Evolutionary conservation across 2,113 vertebrate species (phyloP).

Genomic region (Aptenodytes forsteri): DNA sequence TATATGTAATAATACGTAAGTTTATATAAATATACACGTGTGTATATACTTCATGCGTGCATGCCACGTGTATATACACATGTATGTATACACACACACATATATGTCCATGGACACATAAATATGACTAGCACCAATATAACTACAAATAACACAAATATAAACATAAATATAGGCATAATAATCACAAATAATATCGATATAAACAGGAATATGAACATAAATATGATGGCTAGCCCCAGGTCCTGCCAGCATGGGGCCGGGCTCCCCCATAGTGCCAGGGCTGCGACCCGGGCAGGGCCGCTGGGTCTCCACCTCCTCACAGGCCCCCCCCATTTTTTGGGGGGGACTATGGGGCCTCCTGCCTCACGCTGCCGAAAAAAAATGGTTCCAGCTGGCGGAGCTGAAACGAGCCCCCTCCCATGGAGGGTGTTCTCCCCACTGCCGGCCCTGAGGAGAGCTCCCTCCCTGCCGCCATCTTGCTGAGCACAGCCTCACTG

Average conservation of each 20-base stretch:
- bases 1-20: background rate
- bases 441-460: rapidly evolving
- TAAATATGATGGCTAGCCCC: rapidly evolving
- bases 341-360: background rate
- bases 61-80: no score
- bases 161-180: background rate
- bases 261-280: background rate
- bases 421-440: no score
- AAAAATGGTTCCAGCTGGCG: rapidly evolving
- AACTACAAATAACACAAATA: background rate
- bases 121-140: background rate
- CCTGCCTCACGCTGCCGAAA: background rate
- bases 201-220: background rate
- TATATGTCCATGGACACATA: no score
- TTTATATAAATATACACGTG: background rate
- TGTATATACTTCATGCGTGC: background rate
- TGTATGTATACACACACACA: background rate
- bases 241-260: background rate
- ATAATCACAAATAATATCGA: no score
- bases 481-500: background rate
- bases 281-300: background rate
- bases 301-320: rapidly evolving
- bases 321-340: background rate
- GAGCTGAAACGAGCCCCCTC: background rate
- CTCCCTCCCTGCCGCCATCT: rapidly evolving